Conservation (phyloP, 2,888 invertebrate species). For the Diploptera punctata region DNA sequence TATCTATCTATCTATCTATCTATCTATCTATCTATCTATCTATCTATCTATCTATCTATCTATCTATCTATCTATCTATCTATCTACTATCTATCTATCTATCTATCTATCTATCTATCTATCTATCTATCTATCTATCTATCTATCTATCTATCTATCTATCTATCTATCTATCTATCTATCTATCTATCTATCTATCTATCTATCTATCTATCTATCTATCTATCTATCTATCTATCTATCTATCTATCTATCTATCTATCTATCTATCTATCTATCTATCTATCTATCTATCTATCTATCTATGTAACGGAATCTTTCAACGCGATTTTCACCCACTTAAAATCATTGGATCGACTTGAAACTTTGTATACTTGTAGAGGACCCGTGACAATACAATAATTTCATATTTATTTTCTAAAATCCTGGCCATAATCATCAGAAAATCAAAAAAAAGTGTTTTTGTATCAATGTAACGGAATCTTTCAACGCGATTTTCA, state of each 20-base stretch:
- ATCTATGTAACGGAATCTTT: too few relatives aligned
- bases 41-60: not conserved
- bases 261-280: not conserved
- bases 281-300: not conserved
- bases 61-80: not conserved
- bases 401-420: too few relatives aligned
- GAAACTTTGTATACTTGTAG: too few relatives aligned
- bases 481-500: too few relatives aligned
- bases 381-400: too few relatives aligned
- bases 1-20: not conserved
- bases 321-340: too few relatives aligned
- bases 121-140: not conserved
- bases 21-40: not conserved
- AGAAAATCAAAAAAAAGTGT: too few relatives aligned
- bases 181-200: not conserved
- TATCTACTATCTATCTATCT: not conserved
- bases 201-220: not conserved
- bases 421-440: too few relatives aligned
- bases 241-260: not conserved
- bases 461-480: too few relatives aligned
- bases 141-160: not conserved
- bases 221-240: not conserved
- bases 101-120: not conserved
- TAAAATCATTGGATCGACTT: too few relatives aligned
- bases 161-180: not conserved